Base-by-base conservation (phyloP, 2,113 vertebrate genomes). In the Pomatostomus ruficeps region DNA sequence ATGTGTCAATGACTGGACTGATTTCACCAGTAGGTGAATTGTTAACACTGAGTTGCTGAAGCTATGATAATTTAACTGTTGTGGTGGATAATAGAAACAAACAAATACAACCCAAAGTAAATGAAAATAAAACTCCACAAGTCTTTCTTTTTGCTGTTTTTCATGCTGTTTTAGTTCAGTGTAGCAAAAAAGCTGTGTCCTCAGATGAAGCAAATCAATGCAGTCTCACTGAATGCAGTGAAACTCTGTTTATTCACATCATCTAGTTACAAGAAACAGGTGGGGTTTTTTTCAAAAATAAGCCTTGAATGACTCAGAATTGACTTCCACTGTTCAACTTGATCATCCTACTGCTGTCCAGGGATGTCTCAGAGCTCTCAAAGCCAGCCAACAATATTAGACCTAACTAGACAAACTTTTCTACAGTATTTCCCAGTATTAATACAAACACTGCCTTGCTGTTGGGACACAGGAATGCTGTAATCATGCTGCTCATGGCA, bases 1-100 rank as follows among this genome's bases (percentile, higher is more conserved):
- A 0, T 18, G 3, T 68, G 45, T 72, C 65, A 42, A 16, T 87
- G 35, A 22, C 25, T 28, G 14, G 43, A 11, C 4, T 1, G 2
- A 72, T 78, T 71, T 67, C 28, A 59, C n/a, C 36, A 19, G 2
- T 29, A 43, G 10, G 8, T 40, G 46, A 42, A 75, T 61, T n/a
- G 2, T 42, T 57, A 72, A 65, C 17, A 11, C 29, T 57, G 21
- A 90, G 25, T 21, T 63, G 16, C 25, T 67, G 75, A 73, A 85
- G 18, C 12, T 18, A 12, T 10, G 55, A 28, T 23, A 3, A 46
- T 48, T 52, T 21, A 61, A 38, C 1, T 48, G 22, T 19, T 68
- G 11, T 17, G 40, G 15, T 65, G 38, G 7, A 54, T 58, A 62
- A 29, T 12, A 62, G 35, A 84, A 82, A 59, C 3, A 33, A 87